Conservation (phyloP, 1,140 invertebrate species). For the Leptinotarsa lineolata region DNA sequence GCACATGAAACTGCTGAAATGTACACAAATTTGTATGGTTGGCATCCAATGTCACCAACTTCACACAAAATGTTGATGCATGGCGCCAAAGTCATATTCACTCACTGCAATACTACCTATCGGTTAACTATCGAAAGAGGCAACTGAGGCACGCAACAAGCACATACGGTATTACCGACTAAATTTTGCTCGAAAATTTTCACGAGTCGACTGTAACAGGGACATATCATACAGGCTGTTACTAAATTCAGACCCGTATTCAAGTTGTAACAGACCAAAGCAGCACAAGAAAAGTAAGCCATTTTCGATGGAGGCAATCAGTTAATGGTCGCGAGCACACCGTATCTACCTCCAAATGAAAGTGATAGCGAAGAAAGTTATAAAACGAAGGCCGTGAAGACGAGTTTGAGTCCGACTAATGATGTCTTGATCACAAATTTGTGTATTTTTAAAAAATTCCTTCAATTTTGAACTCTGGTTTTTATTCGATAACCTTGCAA, state of each 20-base stretch:
- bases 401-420: too few species aligned
- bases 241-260: background rate
- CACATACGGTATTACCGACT: constrained; percentile 38
- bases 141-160: constrained; percentile 41
- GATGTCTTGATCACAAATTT: too few species aligned
- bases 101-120: constrained; percentile 44
- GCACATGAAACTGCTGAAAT: constrained; percentile 38
- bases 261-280: background rate
- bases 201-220: constrained; percentile 37
- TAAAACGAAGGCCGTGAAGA: too few species aligned
- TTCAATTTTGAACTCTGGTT: too few species aligned
- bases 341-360: too few species aligned
- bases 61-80: constrained; percentile 52
- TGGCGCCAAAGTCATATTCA: constrained; percentile 31
- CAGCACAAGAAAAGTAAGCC: background rate
- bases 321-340: too few species aligned
- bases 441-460: too few species aligned
- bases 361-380: too few species aligned
- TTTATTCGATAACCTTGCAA: too few species aligned
- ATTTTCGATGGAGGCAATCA: too few species aligned
- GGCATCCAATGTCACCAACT: constrained; percentile 51
- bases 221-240: constrained; percentile 44
- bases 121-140: constrained; percentile 42
- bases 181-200: constrained; percentile 43
- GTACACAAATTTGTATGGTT: constrained; percentile 47